Base-by-base conservation (phyloP, 1,140 invertebrate genomes). In the Musca domestica region DNA sequence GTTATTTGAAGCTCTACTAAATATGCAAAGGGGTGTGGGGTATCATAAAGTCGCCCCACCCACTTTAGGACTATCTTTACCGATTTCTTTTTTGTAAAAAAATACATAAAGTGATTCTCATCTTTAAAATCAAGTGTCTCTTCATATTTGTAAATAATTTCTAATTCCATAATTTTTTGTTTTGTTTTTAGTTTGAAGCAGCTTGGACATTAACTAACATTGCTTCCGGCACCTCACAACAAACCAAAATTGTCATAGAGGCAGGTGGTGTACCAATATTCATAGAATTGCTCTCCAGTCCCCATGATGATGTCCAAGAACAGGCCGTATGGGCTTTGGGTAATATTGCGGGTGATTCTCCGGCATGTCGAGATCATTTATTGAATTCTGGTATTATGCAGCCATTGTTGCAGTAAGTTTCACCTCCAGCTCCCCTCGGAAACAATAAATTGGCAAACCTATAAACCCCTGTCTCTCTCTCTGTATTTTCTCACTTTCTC, bases 151-250 rank as follows among this genome's bases (percentile, higher is more conserved):
- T n/a, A n/a, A n/a, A n/a, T n/a, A 41, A 10, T 41, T 41, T 41
- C 12, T 9, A 41, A 41, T 41, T 41, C 12, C 34, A 2, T 30
- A 9, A 4, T 30, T 12, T 12, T 2, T 41, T 12, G 6, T 10
- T 41, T 2, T 41, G 6, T 12, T 82, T 86, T 41, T 82, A 98
- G 92, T 99, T 98, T 86, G 96, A 99, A 86, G 95, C 96, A 67
- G 95, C 96, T 54, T 99, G 96, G 96, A 95, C 95, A 56, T 82
- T 99, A 69, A 99, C 96, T 63, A 99, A 99, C 83, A 97, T 99
- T 74, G 96, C 96, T 2, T 97, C 95, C 3, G 96, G 96, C n/a
- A 97, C 95, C 20, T 96, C 95, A 17, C 86, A 90, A 67, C 96
- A 98, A 83, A 98, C 96, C 3, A 87, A 90, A 67, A 91, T 94